Evolutionary conservation across 1,140 invertebrate species (phyloP).

Genomic region (Drosophila quadrilineata): DNA sequence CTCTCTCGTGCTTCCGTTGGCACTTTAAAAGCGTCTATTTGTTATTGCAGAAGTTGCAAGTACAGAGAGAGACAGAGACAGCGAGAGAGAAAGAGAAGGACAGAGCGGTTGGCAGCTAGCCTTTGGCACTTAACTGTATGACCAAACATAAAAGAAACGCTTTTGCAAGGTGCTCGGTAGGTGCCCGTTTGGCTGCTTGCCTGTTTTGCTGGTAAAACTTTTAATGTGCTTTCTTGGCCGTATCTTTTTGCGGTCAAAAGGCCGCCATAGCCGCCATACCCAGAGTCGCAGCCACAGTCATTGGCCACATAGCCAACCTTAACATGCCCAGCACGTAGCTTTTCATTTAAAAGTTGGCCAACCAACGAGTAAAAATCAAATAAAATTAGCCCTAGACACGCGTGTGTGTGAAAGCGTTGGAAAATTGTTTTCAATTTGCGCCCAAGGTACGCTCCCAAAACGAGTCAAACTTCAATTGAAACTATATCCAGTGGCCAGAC

Average conservation of each 20-base stretch:
- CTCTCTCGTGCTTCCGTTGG: conserved; percentile 37
- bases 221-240: conserved; percentile 25
- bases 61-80: not conserved
- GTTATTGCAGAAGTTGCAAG: conserved; percentile 26
- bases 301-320: not conserved
- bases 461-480: conserved; percentile 4
- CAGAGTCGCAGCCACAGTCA: too few relatives aligned
- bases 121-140: conserved; percentile 20
- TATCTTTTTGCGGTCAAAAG: conserved; percentile 37
- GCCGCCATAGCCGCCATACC: too few relatives aligned
- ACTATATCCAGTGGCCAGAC: not conserved
- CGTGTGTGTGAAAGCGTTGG: conserved; percentile 37
- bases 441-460: conserved; percentile 17
- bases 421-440: conserved; percentile 58
- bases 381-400: conserved; percentile 58
- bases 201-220: conserved; percentile 8
- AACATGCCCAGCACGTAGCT: conserved; percentile 53
- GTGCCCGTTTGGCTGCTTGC: conserved; percentile 1
- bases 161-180: not conserved
- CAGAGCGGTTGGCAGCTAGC: too few relatives aligned
- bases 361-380: conserved; percentile 58
- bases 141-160: conserved; percentile 25
- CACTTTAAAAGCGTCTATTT: conserved; percentile 51
- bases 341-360: conserved; percentile 64
- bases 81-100: too few relatives aligned